Conservation (phyloP, 2,113 vertebrate species). For the Quiscalus mexicanus region DNA sequence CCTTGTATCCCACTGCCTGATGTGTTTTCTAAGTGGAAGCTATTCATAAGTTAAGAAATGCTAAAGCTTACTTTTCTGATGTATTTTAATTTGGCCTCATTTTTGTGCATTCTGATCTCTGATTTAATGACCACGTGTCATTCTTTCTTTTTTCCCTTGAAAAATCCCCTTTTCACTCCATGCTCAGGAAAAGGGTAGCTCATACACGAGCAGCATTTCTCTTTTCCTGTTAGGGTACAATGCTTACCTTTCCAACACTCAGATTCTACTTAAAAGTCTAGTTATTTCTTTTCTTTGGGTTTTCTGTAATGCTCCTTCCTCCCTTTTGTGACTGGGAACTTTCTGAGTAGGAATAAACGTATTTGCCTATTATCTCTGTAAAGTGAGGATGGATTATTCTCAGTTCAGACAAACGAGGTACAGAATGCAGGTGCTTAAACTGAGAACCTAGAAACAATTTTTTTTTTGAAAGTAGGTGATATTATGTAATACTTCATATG, state of each 20-base stretch:
- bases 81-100: not conserved
- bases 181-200: not conserved
- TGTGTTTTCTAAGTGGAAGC: not conserved
- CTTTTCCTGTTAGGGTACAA: not conserved
- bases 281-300: not conserved
- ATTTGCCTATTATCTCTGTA: not conserved
- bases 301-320: not conserved
- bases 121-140: not conserved
- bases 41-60: not conserved
- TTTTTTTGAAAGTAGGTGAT: constrained; percentile 50
- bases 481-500: constrained; percentile 60
- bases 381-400: constrained; percentile 8
- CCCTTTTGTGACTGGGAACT: not conserved
- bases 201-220: not conserved
- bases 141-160: not conserved
- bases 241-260: not conserved
- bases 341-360: not conserved
- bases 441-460: constrained; percentile 56
- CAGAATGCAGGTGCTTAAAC: constrained; percentile 44
- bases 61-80: not conserved
- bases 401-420: not conserved
- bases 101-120: not conserved
- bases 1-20: not conserved
- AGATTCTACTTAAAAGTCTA: not conserved
- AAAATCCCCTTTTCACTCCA: not conserved